Evolutionary conservation across 2,888 invertebrate genomes (phyloP).

Genomic region (Cacoxenus indagator): DNA sequence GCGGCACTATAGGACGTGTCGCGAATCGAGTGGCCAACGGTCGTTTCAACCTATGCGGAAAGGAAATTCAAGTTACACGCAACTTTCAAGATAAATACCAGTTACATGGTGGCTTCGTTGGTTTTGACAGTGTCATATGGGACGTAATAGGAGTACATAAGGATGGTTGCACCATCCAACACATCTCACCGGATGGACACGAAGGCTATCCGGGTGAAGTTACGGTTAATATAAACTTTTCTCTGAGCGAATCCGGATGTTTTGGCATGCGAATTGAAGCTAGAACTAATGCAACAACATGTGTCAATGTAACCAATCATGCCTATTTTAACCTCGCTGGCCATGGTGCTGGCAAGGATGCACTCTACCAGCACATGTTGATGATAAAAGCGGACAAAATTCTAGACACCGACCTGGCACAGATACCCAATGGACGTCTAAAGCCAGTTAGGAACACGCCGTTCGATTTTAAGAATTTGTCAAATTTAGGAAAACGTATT

Average conservation of each 20-base stretch:
- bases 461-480: slow-evolving; percentile 81
- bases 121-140: slow-evolving; percentile 88
- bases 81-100: slow-evolving; percentile 80
- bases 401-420: slow-evolving; percentile 79
- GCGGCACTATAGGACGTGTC: slow-evolving; percentile 88
- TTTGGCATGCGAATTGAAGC: slow-evolving; percentile 83
- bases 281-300: slow-evolving; percentile 83
- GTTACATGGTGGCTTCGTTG: slow-evolving; percentile 86
- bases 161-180: slow-evolving; percentile 77
- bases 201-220: slow-evolving; percentile 93
- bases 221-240: slow-evolving; percentile 79
- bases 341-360: slow-evolving; percentile 74
- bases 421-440: slow-evolving; percentile 81
- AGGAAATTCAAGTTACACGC: slow-evolving; percentile 77
- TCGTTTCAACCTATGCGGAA: slow-evolving; percentile 78
- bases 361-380: slow-evolving; percentile 79
- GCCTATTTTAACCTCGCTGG: slow-evolving; percentile 93
- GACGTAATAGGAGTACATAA: slow-evolving; percentile 59
- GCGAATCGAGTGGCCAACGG: slow-evolving; percentile 85
- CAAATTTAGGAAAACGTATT: slow-evolving; percentile 77
- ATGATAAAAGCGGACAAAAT: slow-evolving; percentile 83
- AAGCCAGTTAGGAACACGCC: slow-evolving; percentile 79
- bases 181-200: slow-evolving; percentile 83
- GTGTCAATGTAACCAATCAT: slow-evolving; percentile 88
- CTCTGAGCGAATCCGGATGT: slow-evolving; percentile 80